These are phyloP conservation scores for Percopsis transmontana DNA, from an alignment of 2,113 vertebrate species.

Conservation along the genomic window DNA sequence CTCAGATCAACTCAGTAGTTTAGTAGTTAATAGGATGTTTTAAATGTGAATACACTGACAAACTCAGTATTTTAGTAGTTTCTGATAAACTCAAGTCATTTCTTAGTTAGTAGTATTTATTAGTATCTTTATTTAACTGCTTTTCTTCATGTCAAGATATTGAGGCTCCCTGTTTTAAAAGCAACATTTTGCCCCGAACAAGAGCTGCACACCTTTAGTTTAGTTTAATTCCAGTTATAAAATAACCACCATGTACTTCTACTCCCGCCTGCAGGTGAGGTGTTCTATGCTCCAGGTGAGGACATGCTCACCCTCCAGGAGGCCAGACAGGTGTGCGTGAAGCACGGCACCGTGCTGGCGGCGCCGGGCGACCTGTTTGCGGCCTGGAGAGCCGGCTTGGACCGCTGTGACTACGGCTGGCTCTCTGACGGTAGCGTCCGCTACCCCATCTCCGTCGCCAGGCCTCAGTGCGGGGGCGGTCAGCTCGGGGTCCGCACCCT, in stretches of 20 bases:
- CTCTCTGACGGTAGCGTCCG: slow-evolving; percentile 90
- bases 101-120: too few relatives aligned
- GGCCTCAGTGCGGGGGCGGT: slow-evolving; percentile 90
- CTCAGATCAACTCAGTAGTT: too few relatives aligned
- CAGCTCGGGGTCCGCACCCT: slow-evolving; percentile 91
- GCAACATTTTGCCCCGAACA: too few relatives aligned
- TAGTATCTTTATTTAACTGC: too few relatives aligned
- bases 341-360: slow-evolving; percentile 74
- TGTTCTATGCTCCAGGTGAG: slow-evolving; percentile 79
- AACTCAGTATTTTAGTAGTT: background rate
- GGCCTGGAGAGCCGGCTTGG: slow-evolving; percentile 89
- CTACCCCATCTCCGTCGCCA: slow-evolving; percentile 87
- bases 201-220: too few relatives aligned
- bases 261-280: slow-evolving; percentile 77
- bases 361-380: slow-evolving; percentile 88
- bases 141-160: too few relatives aligned
- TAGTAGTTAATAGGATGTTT: too few relatives aligned
- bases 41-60: too few relatives aligned
- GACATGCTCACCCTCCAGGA: slow-evolving; percentile 83
- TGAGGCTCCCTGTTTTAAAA: too few relatives aligned
- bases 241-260: background rate
- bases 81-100: background rate
- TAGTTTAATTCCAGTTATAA: too few relatives aligned
- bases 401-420: slow-evolving; percentile 93
- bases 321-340: slow-evolving; percentile 77